Conservation (phyloP, 2,797 vertebrate genomes). For the Lagodon rhomboides region DNA sequence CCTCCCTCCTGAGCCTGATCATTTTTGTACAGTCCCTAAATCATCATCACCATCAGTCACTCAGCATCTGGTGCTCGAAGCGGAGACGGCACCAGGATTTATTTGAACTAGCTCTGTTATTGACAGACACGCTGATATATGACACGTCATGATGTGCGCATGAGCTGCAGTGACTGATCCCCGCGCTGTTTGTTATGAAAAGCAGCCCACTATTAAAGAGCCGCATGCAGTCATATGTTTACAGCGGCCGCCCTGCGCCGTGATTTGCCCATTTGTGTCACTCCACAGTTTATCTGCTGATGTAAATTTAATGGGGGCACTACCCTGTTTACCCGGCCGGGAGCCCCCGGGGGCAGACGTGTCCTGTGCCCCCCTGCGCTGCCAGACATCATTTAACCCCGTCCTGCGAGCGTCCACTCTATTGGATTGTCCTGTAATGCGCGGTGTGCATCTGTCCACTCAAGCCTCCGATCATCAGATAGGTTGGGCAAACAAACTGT, state of each 20-base stretch:
- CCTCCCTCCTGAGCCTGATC: neutral
- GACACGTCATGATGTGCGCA: slow-evolving; percentile 12
- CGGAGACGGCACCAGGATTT: slow-evolving; percentile 26
- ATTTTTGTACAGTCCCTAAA: slow-evolving; percentile 28
- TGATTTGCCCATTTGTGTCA: slow-evolving; percentile 60
- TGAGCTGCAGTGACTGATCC: slow-evolving; percentile 5
- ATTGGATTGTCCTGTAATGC: slow-evolving; percentile 59
- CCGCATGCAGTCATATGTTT: slow-evolving; percentile 32
- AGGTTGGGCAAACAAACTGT: slow-evolving; percentile 40
- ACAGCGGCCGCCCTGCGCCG: slow-evolving; percentile 28
- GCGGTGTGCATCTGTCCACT: slow-evolving; percentile 37
- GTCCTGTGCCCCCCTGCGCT: slow-evolving; percentile 21
- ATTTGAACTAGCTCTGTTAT: slow-evolving; percentile 36
- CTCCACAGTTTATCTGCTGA: slow-evolving; percentile 64
- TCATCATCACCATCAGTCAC: slow-evolving; percentile 29
- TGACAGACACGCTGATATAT: slow-evolving; percentile 32
- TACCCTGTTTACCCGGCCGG: slow-evolving; percentile 57
- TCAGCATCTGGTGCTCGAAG: slow-evolving; percentile 14
- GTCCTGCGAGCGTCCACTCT: slow-evolving; percentile 47
- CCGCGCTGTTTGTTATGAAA: slow-evolving; percentile 41
- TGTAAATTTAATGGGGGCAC: slow-evolving; percentile 68
- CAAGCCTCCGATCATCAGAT: slow-evolving; percentile 22
- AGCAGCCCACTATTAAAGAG: slow-evolving; percentile 34
- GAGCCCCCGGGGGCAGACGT: slow-evolving; percentile 53
- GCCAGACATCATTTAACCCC: slow-evolving; percentile 66